A percentile compares a stretch with the other conserved stretches of the same genome.
Conservation (phyloP, 1,140 invertebrate species). For the Periplaneta americana region DNA sequence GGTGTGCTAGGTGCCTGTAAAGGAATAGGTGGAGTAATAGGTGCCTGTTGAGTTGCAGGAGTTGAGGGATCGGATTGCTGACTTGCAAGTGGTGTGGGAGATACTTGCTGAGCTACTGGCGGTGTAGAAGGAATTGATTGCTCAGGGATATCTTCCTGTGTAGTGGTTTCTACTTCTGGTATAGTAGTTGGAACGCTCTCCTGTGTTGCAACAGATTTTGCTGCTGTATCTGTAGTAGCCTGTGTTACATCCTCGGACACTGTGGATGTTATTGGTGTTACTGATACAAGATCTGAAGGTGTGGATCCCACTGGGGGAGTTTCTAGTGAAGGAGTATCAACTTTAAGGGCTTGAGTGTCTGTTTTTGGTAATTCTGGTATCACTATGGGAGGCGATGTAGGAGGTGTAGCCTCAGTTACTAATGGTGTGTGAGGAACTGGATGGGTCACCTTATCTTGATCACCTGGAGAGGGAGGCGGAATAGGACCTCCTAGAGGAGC, state of each 20-base stretch:
- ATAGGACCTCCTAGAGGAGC: neutral
- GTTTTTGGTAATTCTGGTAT: conserved; percentile 25
- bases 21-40: too few species aligned
- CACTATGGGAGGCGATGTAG: neutral
- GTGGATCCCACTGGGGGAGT: conserved; percentile 7
- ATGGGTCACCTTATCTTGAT: neutral
- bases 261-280: neutral
- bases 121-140: neutral
- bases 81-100: too few species aligned
- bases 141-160: neutral
- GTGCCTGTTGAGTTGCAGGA: too few species aligned
- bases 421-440: neutral
- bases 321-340: neutral
- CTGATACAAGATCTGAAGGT: neutral
- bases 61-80: too few species aligned
- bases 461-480: neutral
- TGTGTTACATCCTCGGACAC: neutral
- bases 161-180: neutral
- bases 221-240: neutral
- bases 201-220: neutral
- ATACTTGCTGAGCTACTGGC: neutral
- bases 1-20: too few species aligned
- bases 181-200: neutral
- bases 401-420: conserved; percentile 13
- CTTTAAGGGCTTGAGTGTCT: conserved; percentile 13